Evolutionary conservation across 2,113 vertebrate species (phyloP), one percentile per base, ranked within the genome.

Genomic region (Oreochromis aureus): DNA sequence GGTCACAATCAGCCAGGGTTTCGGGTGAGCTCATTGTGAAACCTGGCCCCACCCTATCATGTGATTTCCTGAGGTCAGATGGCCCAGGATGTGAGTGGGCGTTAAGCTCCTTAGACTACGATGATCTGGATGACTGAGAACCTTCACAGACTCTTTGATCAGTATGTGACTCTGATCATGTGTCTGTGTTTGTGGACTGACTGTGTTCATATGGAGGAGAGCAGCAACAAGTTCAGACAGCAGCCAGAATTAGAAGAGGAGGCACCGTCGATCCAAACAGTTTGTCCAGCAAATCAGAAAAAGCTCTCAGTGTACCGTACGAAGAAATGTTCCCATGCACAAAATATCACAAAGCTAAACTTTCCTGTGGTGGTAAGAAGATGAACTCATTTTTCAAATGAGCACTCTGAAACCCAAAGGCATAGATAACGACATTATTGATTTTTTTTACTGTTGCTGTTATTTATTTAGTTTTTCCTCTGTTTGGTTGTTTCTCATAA

Each of bases 131-230:
- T 66, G 6, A 66, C 27, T 27, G 27, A 27, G 27, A 27, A 27
- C 27, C 27, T 27, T 27, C 27, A 27, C 27, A 27, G 27, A 66
- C n/a, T n/a, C 18, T 66, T 66, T 66, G 61, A 32, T 59, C 7
- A 41, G 30, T 34, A 19, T n/a, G 61, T 66, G 61, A 39, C 34
- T 66, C 61, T 39, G 61, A 66, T 39, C 61, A 39, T 39, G 61
- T 66, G 32, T 36, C 32, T 66, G 61, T 66, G 32, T 36, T 18
- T 66, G 61, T 66, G 32, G 61, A 12, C 61, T 66, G 32, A 66
- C 61, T 36, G 32, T 36, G 58, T 32, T 61, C 30, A 34, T 32
- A 34, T 61, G 58, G 58, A 61, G 58, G 58, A 34, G 15, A 34
- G 30, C 30, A 6, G 58, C 58, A 61, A 4, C 61, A n/a, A 66